A percentile compares a stretch with the other conserved stretches of the same genome.
These are phyloP conservation scores for Sceliomorpha sp. DNA, from an alignment of 2,888 invertebrate species.

Conservation along the genomic window DNA sequence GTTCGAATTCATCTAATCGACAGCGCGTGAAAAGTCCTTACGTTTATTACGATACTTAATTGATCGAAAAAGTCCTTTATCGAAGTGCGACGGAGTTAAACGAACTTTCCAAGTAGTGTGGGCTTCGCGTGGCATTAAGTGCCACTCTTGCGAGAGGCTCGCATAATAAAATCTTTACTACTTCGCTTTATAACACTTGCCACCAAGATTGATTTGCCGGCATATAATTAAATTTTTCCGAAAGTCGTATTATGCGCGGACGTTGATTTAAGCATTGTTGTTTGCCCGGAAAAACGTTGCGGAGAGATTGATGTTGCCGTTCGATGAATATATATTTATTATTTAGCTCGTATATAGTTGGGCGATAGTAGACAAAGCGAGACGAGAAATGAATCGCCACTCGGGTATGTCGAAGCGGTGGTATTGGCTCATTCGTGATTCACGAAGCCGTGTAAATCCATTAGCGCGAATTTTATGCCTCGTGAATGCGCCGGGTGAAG, in stretches of 20 bases:
- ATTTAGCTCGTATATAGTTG: constrained; percentile 6
- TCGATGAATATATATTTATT: constrained; percentile 38
- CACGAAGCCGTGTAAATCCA: constrained; percentile 61
- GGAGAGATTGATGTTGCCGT: constrained; percentile 21
- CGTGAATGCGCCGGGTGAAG: constrained; percentile 33
- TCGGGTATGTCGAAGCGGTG: constrained; percentile 13
- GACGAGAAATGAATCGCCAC: constrained; percentile 14
- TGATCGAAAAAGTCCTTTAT: too few species aligned
- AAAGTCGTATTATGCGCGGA: not conserved
- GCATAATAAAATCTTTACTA: constrained; percentile 23
- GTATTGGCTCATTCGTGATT: constrained; percentile 28
- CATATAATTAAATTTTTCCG: constrained; percentile 27
- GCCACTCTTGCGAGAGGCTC: constrained; percentile 10
- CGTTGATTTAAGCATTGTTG: constrained; percentile 22
- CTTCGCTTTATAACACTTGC: constrained; percentile 18
- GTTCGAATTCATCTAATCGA: too few species aligned
- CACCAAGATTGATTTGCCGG: constrained; percentile 13
- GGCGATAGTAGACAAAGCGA: constrained; percentile 1
- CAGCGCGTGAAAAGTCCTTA: constrained; percentile 3
- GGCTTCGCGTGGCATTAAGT: constrained; percentile 1
- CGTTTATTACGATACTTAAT: too few species aligned
- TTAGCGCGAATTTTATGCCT: constrained; percentile 59
- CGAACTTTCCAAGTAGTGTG: constrained; percentile 6
- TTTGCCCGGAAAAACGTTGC: constrained; percentile 13
- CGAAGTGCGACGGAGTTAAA: too few species aligned